Percentiles rank a stretch among this genome's conserved stretches.
phyloP scores from a whole-genome alignment of 2,113 vertebrate genomes.

The Labeo catla region DNA sequence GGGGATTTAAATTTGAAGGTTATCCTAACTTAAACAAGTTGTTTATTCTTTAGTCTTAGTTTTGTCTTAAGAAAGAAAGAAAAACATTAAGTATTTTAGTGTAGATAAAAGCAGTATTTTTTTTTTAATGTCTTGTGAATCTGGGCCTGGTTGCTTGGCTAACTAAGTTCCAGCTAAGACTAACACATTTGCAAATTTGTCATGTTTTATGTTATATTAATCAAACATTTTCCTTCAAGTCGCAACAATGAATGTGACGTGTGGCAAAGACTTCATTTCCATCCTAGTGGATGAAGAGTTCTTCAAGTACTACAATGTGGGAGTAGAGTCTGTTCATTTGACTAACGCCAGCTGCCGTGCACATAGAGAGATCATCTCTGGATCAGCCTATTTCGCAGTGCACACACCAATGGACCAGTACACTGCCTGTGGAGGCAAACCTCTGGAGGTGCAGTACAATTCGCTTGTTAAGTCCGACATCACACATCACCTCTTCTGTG shows the following conservation, averaged over 20 bases:
- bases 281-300: conserved; percentile 69
- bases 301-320: conserved; percentile 70
- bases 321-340: conserved; percentile 67
- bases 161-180: neutral
- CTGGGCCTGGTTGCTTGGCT: neutral
- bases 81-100: too few species aligned
- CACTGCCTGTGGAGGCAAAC: conserved; percentile 66
- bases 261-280: conserved; percentile 65
- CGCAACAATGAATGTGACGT: conserved; percentile 65
- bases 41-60: neutral
- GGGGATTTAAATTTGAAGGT: neutral
- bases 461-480: too few species aligned
- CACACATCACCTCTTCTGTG: too few species aligned
- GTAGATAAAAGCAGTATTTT: too few species aligned
- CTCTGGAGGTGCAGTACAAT: conserved; percentile 63
- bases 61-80: neutral
- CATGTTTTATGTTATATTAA: neutral
- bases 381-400: conserved; percentile 63
- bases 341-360: conserved; percentile 68
- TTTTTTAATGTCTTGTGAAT: neutral
- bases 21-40: neutral
- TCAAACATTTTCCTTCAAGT: conserved; percentile 57
- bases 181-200: neutral
- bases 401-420: conserved; percentile 67
- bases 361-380: conserved; percentile 56